Evolutionary conservation across 2,113 vertebrate genomes (phyloP), one percentile per base, ranked within the genome.

Genomic region (Aphyosemion australe): DNA sequence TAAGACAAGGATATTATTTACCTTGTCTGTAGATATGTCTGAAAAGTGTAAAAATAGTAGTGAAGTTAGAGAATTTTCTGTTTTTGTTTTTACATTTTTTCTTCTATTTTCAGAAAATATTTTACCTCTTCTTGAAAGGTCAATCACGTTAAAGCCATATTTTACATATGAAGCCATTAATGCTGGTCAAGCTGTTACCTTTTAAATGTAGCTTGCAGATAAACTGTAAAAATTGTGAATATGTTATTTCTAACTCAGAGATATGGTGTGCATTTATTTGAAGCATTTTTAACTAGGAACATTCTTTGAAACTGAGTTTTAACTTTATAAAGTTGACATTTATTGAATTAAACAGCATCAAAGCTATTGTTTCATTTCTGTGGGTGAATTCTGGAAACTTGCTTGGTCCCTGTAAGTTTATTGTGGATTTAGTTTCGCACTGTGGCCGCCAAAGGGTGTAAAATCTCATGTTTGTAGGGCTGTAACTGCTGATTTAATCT

Each of bases 341-440:
- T 87, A 78, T 85, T 72, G 18, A 85, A 85, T 73, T 78, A 87
- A 88, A 79, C 10, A 88, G 78, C 8, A 57, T 12, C 8, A 53
- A 72, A 76, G 26, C 2, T 3, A 32, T 3, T 9, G 4, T 65
- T 3, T 21, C n/a, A 12, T 8, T 65, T 11, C 34, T 56, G 60
- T 67, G 13, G 49, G 39, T 37, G 6, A 46, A 69, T 19, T 26
- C 26, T 26, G 26, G 26, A 26, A 26, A 26, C 26, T 26, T 26
- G 26, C n/a, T n/a, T n/a, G n/a, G n/a, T n/a, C n/a, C n/a, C n/a
- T n/a, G n/a, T n/a, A n/a, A n/a, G n/a, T n/a, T n/a, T n/a, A n/a
- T n/a, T n/a, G n/a, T n/a, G n/a, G n/a, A n/a, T n/a, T n/a, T n/a
- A n/a, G n/a, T n/a, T n/a, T n/a, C n/a, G n/a, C n/a, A n/a, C n/a